Conservation (phyloP, 2,113 vertebrate genomes). For the Petrocephalus zakoni region DNA sequence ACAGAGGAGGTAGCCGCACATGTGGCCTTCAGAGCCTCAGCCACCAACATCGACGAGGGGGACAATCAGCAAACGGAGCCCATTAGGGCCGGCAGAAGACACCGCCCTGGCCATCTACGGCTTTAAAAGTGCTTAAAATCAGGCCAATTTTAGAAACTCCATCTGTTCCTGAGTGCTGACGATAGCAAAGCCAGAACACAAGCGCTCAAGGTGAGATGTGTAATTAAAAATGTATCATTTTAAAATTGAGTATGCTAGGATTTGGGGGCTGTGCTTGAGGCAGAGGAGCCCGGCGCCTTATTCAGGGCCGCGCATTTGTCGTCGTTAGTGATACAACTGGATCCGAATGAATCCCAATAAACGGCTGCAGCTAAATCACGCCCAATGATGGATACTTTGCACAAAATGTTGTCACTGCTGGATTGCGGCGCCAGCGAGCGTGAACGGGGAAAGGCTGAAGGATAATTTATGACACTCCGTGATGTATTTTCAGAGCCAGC, state of each 20-base stretch:
- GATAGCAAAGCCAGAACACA: not conserved
- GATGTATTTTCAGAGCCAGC: conserved; percentile 2
- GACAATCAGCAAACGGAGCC: not conserved
- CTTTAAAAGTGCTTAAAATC: not conserved
- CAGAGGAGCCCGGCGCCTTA: not conserved
- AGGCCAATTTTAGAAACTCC: not conserved
- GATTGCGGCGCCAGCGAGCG: not conserved
- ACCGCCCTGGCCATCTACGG: not conserved
- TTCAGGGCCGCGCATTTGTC: not conserved
- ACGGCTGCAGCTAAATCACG: not conserved
- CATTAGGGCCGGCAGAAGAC: not conserved
- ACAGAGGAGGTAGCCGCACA: not conserved
- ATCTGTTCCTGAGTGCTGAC: conserved; percentile 8
- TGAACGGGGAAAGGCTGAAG: not conserved
- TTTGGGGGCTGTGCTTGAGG: not conserved
- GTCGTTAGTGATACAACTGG: not conserved
- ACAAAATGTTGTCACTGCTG: not conserved
- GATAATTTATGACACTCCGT: conserved; percentile 1
- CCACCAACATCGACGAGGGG: not conserved
- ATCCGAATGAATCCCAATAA: not conserved
- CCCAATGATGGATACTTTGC: not conserved
- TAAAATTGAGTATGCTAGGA: not conserved
- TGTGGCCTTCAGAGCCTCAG: not conserved
- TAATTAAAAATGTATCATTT: conserved; percentile 5
- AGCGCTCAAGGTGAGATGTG: not conserved